Evolutionary conservation across 1,140 invertebrate species (phyloP).

Genomic region (Scylla paramamosain): DNA sequence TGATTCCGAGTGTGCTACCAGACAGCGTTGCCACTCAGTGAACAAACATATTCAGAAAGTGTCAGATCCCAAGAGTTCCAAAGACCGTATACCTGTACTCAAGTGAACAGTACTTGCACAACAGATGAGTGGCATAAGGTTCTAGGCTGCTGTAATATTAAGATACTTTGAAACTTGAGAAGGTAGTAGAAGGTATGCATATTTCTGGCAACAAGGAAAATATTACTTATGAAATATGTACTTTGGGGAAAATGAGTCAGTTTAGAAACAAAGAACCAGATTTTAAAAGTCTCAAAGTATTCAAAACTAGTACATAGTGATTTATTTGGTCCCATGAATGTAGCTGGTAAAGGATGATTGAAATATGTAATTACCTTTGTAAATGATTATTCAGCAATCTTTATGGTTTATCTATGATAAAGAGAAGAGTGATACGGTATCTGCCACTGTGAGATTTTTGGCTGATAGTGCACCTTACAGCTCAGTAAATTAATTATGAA

Average conservation of each 20-base stretch:
- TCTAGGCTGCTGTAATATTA: conserved; percentile 34
- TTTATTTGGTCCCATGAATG: background rate
- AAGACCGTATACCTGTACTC: too few relatives aligned
- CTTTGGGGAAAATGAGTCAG: background rate
- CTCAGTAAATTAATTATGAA: background rate
- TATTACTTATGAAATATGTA: background rate
- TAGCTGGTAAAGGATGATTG: background rate
- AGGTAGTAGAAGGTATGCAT: conserved; percentile 19
- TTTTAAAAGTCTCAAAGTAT: background rate
- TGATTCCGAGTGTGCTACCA: too few relatives aligned
- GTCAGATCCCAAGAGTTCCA: too few relatives aligned
- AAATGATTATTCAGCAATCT: background rate
- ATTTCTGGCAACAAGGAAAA: conserved; percentile 29
- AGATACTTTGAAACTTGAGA: conserved; percentile 6
- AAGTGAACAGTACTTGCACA: background rate
- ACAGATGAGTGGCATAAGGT: conserved; percentile 1
- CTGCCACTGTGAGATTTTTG: conserved; percentile 3
- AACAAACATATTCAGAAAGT: too few relatives aligned
- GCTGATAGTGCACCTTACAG: background rate
- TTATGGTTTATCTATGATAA: conserved; percentile 35
- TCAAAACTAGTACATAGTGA: conserved; percentile 27
- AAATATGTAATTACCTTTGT: conserved; percentile 5
- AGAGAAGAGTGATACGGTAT: conserved; percentile 26
- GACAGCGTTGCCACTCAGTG: too few relatives aligned
- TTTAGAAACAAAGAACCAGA: background rate